Conservation (phyloP, 2,888 invertebrate genomes). For the Harpalus rubripes region DNA sequence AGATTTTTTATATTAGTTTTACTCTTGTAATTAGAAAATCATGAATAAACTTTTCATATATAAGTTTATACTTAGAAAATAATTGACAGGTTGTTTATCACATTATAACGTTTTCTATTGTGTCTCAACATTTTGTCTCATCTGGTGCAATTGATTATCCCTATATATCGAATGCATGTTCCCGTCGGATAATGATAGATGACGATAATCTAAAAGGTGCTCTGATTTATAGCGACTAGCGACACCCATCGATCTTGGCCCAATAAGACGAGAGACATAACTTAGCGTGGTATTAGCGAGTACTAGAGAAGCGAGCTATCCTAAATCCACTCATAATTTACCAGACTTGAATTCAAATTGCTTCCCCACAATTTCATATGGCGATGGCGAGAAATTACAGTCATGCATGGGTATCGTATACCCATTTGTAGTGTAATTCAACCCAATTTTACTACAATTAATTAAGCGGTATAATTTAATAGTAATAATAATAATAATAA, state of each 20-base stretch:
- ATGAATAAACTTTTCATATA: background rate
- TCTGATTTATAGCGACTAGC: constrained; percentile 16
- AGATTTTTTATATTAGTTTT: too few species aligned
- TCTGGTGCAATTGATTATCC: background rate
- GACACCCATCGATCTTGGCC: constrained; percentile 24
- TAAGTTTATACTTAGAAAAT: background rate
- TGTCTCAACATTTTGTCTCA: background rate
- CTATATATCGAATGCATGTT: constrained; percentile 22
- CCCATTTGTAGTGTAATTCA: background rate
- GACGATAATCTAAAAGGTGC: constrained; percentile 22
- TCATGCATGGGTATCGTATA: background rate
- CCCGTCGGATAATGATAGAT: constrained; percentile 28
- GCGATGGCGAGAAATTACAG: background rate
- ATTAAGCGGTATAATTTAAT: background rate
- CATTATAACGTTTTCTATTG: background rate
- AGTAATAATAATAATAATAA: too few species aligned
- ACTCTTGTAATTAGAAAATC: too few species aligned
- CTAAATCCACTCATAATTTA: constrained; percentile 61
- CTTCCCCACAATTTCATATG: constrained; percentile 13
- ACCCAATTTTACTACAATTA: background rate
- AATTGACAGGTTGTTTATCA: background rate
- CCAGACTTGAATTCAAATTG: constrained; percentile 31
- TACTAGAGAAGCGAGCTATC: constrained; percentile 14
- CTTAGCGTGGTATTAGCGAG: constrained; percentile 18
- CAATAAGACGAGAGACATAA: constrained; percentile 40